Conservation (phyloP, 2,888 invertebrate species). For the Dasypolia templi region DNA sequence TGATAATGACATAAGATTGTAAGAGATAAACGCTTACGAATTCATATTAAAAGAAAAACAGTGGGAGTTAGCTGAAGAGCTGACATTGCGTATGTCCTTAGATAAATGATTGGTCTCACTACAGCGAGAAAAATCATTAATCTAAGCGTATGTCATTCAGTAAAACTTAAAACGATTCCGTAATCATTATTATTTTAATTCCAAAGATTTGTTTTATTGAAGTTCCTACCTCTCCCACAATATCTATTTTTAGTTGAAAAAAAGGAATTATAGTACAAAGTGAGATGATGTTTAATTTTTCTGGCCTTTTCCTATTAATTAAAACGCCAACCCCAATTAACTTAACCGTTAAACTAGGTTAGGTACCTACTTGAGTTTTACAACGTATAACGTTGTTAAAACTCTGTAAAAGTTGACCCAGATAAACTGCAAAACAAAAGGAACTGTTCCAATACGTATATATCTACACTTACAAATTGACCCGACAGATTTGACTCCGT, state of each 20-base stretch:
- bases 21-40: too few relatives aligned
- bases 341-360: background rate
- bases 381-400: background rate
- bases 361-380: background rate
- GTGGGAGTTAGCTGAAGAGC: background rate
- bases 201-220: too few relatives aligned
- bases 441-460: background rate
- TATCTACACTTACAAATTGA: background rate
- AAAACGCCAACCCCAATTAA: background rate
- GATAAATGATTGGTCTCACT: too few relatives aligned
- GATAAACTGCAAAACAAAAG: background rate
- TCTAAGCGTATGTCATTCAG: too few relatives aligned
- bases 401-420: background rate
- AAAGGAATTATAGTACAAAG: background rate
- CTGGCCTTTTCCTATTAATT: background rate
- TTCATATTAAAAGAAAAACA: too few relatives aligned
- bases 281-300: background rate
- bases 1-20: too few relatives aligned
- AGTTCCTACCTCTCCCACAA: background rate
- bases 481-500: background rate
- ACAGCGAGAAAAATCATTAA: too few relatives aligned
- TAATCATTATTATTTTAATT: too few relatives aligned
- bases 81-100: background rate
- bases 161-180: background rate
- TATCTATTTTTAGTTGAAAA: too few relatives aligned